phyloP scores from a whole-genome alignment of 1,140 invertebrate species.

The Eriosoma lanigerum region DNA sequence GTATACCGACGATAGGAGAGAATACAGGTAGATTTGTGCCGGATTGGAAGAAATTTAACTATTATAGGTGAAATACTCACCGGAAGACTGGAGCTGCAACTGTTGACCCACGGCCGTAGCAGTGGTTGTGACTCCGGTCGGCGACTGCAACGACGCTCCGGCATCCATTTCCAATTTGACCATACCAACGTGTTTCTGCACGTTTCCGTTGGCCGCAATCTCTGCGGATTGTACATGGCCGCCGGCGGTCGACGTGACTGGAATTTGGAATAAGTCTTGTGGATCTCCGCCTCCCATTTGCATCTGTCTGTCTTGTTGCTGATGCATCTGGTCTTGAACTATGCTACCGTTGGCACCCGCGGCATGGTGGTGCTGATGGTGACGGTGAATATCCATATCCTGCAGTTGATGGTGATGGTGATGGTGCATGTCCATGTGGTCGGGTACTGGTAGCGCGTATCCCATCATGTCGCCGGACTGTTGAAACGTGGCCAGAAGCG shows the following conservation, averaged over 20 bases:
- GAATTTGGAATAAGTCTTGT: slow-evolving; percentile 30
- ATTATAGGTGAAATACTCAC: too few relatives aligned
- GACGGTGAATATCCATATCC: slow-evolving; percentile 39
- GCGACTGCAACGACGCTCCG: neutral
- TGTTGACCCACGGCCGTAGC: neutral
- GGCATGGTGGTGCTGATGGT: neutral
- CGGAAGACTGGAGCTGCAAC: neutral
- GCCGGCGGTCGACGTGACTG: slow-evolving; percentile 26
- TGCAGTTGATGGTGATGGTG: slow-evolving; percentile 41
- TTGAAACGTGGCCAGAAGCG: slow-evolving; percentile 16
- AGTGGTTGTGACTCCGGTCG: too few relatives aligned
- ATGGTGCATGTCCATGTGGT: slow-evolving; percentile 29
- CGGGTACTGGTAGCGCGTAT: neutral
- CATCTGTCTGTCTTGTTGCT: slow-evolving; percentile 31
- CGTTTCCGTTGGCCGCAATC: neutral
- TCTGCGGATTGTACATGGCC: slow-evolving; percentile 1
- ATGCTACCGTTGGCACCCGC: neutral
- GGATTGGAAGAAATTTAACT: too few relatives aligned
- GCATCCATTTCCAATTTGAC: slow-evolving; percentile 36
- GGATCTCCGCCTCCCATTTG: slow-evolving; percentile 36
- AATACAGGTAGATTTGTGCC: too few relatives aligned
- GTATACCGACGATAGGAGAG: neutral
- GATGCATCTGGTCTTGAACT: slow-evolving; percentile 18
- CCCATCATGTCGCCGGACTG: slow-evolving; percentile 40
- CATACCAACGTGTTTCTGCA: neutral